phyloP scores from a whole-genome alignment of 2,113 vertebrate genomes.

The Oceanites oceanicus region DNA sequence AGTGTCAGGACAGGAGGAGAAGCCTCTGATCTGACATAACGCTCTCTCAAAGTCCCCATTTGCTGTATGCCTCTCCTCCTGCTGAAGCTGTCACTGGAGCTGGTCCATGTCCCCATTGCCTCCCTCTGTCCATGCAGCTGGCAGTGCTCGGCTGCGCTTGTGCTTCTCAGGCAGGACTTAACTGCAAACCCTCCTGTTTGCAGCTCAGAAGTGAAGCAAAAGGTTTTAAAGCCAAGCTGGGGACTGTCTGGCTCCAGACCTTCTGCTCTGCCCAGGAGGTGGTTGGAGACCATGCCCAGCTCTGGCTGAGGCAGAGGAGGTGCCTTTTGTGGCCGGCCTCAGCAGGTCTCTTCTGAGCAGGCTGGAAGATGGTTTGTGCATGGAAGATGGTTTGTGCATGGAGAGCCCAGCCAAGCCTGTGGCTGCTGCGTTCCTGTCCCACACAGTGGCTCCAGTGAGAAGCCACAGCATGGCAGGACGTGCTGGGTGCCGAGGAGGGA shows the following conservation, averaged over 20 bases:
- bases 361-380: background rate
- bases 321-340: background rate
- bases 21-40: background rate
- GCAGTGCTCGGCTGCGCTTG: background rate
- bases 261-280: background rate
- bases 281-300: background rate
- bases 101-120: background rate
- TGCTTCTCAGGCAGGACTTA: background rate
- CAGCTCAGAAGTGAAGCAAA: background rate
- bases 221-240: background rate
- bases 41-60: background rate
- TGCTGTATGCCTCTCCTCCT: background rate
- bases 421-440: rapidly evolving
- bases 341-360: background rate
- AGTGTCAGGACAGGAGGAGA: background rate
- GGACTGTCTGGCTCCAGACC: background rate
- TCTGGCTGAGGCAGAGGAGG: background rate
- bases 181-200: background rate
- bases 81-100: background rate
- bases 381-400: no score
- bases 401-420: background rate
- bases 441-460: background rate
- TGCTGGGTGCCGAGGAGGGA: background rate
- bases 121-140: rapidly evolving
- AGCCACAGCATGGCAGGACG: background rate